Evolutionary conservation across 2,888 invertebrate species (phyloP).

Genomic region (Hymenopus coronatus): DNA sequence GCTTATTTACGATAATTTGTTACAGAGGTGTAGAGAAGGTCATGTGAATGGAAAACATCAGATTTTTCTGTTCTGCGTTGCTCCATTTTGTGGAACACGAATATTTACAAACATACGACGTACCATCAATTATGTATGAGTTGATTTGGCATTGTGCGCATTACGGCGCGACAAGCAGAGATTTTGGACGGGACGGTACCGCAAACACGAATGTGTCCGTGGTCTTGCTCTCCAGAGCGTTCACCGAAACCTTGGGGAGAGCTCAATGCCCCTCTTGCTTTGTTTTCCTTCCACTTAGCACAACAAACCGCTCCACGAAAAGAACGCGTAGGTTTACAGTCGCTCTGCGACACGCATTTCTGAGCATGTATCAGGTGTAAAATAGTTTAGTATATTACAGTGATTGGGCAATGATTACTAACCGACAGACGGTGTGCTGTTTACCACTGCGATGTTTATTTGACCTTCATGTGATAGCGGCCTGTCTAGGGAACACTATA

Average conservation of each 20-base stretch:
- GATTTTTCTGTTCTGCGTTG: neutral
- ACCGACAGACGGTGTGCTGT: too few species aligned
- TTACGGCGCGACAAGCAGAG: neutral
- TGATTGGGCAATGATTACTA: too few species aligned
- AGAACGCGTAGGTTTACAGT: neutral
- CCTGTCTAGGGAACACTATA: too few species aligned
- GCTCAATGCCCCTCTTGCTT: neutral
- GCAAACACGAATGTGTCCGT: neutral
- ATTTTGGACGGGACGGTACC: neutral
- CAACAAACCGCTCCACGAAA: neutral
- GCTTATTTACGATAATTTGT: too few species aligned
- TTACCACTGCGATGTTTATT: too few species aligned
- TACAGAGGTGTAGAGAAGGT: too few species aligned
- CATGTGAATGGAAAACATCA: too few species aligned
- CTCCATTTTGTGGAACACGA: neutral
- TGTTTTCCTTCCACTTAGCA: neutral
- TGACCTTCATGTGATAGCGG: too few species aligned
- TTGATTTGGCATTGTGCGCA: neutral
- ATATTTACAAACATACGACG: neutral
- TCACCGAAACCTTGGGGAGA: neutral
- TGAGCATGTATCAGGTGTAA: too few species aligned
- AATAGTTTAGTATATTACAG: too few species aligned
- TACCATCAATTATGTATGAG: neutral
- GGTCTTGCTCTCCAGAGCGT: neutral
- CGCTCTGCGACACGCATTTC: too few species aligned